phyloP scores from a whole-genome alignment of 1,140 invertebrate species.

The Papilio aristodemus region DNA sequence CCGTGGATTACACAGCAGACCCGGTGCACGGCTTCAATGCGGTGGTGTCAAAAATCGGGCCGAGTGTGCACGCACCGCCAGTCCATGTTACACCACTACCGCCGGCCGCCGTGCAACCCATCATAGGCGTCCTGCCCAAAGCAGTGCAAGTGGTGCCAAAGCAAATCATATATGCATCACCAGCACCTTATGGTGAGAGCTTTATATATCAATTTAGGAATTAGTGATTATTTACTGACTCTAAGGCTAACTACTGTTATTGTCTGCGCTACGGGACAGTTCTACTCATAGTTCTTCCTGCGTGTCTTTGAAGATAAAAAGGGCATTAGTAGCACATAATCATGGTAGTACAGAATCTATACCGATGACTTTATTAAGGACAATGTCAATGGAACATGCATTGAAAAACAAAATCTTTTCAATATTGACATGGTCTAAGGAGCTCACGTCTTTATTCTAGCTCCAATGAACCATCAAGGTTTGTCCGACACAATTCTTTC shows the following conservation, averaged over 20 bases:
- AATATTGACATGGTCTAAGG: constrained; percentile 5
- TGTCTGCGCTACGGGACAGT: too few species aligned
- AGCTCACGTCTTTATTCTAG: constrained; percentile 4
- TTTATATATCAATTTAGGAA: background rate
- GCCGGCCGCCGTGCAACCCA: constrained; percentile 40
- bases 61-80: constrained; percentile 74
- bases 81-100: constrained; percentile 46
- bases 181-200: constrained; percentile 73
- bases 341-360: background rate
- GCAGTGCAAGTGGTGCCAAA: constrained; percentile 46
- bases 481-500: constrained; percentile 3
- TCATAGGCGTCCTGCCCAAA: constrained; percentile 47
- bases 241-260: too few species aligned
- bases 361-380: background rate
- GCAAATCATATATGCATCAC: constrained; percentile 54
- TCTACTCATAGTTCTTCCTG: too few species aligned
- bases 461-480: constrained; percentile 9
- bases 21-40: constrained; percentile 82
- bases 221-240: too few species aligned
- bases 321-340: too few species aligned
- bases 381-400: background rate
- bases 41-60: constrained; percentile 80
- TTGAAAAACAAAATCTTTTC: background rate
- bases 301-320: too few species aligned
- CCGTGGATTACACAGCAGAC: constrained; percentile 84